Conservation (phyloP, 1,140 invertebrate species). For the Ditylenchus dipsaci region DNA sequence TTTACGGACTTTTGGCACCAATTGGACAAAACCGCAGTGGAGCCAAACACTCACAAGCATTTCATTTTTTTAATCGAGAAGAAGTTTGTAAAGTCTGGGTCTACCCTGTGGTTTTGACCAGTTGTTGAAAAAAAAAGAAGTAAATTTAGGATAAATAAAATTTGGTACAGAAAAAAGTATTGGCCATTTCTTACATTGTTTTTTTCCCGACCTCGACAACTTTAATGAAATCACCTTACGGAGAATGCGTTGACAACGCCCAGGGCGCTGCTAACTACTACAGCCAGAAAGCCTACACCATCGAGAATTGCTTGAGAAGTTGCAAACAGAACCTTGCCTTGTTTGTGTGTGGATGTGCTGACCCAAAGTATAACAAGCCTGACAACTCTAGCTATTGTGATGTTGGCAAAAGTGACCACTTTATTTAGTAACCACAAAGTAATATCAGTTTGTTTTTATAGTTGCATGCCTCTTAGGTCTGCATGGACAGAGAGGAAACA, state of each 20-base stretch:
- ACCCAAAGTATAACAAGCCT: constrained; percentile 13
- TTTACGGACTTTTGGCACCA: no score
- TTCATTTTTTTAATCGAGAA: no score
- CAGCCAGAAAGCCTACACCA: constrained; percentile 22
- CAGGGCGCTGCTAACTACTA: constrained; percentile 23
- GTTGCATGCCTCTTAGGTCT: neutral
- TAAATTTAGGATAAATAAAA: constrained; percentile 10
- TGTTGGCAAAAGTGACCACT: neutral
- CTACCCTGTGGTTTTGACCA: no score
- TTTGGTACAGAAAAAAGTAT: no score
- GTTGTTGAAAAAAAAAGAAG: neutral
- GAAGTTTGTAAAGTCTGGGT: no score
- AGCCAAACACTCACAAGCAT: no score
- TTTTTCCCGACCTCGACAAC: constrained; percentile 24
- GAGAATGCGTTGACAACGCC: constrained; percentile 19
- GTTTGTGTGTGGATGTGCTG: constrained; percentile 13
- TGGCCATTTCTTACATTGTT: neutral
- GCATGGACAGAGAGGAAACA: neutral
- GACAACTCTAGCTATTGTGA: constrained; percentile 15
- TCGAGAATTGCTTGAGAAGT: constrained; percentile 27
- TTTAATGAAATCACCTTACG: constrained; percentile 26
- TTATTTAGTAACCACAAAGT: no score
- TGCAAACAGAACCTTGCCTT: constrained; percentile 23
- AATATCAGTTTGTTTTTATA: no score
- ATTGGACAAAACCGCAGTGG: no score